These are phyloP conservation scores for Condylostylus longicornis DNA, from an alignment of 1,140 invertebrate genomes.

Conservation along the genomic window DNA sequence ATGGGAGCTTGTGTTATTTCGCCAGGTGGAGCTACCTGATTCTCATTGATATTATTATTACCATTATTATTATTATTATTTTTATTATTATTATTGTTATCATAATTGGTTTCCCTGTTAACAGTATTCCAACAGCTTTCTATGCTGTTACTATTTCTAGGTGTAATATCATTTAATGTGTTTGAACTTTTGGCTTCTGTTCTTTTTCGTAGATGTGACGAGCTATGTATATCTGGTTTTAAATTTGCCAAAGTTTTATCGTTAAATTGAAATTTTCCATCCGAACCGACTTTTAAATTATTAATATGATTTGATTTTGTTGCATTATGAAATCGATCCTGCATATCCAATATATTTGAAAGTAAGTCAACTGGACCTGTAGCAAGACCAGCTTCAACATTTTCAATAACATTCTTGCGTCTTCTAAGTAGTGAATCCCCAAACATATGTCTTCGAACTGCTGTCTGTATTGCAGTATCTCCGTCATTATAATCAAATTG, in stretches of 20 bases:
- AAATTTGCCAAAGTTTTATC: too few relatives aligned
- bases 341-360: constrained; percentile 55
- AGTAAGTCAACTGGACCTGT: constrained; percentile 41
- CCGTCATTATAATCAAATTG: constrained; percentile 13
- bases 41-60: too few relatives aligned
- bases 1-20: constrained; percentile 42
- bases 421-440: constrained; percentile 10
- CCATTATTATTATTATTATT: too few relatives aligned
- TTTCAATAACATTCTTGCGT: constrained; percentile 10
- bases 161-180: too few relatives aligned
- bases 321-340: constrained; percentile 52
- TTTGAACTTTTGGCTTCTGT: too few relatives aligned
- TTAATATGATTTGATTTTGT: constrained; percentile 24
- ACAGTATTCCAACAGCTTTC: too few relatives aligned
- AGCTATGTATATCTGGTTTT: too few relatives aligned
- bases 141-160: too few relatives aligned
- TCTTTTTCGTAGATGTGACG: too few relatives aligned
- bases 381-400: constrained; percentile 10
- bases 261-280: constrained; percentile 41
- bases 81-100: too few relatives aligned
- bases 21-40: too few relatives aligned
- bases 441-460: constrained; percentile 17
- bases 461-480: constrained; percentile 30
- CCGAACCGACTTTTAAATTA: constrained; percentile 41
- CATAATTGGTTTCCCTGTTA: too few relatives aligned